These are phyloP conservation scores for Dallia pectoralis DNA, from an alignment of 2,797 vertebrate genomes.

Conservation along the genomic window DNA sequence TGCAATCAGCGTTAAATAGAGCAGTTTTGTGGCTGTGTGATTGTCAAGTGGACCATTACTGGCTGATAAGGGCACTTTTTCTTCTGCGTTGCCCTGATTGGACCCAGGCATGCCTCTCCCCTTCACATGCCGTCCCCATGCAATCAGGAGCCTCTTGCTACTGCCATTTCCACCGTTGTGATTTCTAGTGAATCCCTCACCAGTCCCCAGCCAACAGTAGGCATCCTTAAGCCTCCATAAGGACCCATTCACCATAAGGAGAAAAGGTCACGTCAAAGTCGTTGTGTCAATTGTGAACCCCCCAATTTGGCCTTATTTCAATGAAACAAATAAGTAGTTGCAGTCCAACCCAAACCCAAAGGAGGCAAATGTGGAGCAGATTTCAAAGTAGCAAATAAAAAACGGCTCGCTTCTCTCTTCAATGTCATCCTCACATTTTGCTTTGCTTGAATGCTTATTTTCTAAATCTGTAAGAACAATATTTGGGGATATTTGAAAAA, in stretches of 20 bases:
- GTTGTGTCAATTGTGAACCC: constrained; percentile 74
- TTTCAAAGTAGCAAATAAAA: constrained; percentile 58
- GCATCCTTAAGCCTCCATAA: constrained; percentile 62
- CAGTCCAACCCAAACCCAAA: constrained; percentile 37
- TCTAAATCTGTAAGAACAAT: background rate
- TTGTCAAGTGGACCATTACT: constrained; percentile 99
- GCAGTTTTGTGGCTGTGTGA: constrained; percentile 95
- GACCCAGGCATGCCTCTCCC: constrained; percentile 78
- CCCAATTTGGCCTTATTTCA: constrained; percentile 70
- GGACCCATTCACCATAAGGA: constrained; percentile 67
- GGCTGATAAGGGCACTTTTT: constrained; percentile 89
- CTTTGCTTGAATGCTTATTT: constrained; percentile 2
- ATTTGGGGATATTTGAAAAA: no score
- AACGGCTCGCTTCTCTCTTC: constrained; percentile 1
- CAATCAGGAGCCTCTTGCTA: constrained; percentile 88
- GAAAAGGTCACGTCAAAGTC: constrained; percentile 74
- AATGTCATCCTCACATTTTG: background rate
- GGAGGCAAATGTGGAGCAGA: constrained; percentile 41
- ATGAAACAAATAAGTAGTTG: constrained; percentile 69
- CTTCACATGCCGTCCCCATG: constrained; percentile 79
- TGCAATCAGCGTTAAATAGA: constrained; percentile 97
- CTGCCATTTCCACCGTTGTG: constrained; percentile 80
- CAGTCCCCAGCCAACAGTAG: constrained; percentile 37
- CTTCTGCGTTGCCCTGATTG: constrained; percentile 82
- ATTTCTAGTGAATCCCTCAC: constrained; percentile 70